phyloP scores from a whole-genome alignment of 1,140 invertebrate genomes.

The Oreohelix idahoensis region DNA sequence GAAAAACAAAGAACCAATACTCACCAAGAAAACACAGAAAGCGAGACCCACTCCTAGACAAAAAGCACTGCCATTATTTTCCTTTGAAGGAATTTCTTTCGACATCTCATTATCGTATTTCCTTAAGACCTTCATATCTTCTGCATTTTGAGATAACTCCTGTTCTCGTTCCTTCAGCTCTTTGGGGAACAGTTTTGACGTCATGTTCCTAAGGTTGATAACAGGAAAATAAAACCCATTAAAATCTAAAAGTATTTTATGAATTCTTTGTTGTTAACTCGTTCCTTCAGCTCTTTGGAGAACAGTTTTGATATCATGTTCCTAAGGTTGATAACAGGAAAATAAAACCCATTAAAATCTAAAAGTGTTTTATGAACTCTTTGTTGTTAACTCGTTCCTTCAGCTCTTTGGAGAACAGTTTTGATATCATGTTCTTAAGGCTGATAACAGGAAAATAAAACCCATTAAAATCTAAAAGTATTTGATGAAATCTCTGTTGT shows the following conservation, averaged over 20 bases:
- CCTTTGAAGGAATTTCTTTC: neutral
- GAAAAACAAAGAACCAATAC: neutral
- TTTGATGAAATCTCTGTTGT: no score
- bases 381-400: slow-evolving; percentile 9
- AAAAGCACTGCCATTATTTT: slow-evolving; percentile 51
- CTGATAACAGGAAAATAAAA: slow-evolving; percentile 7
- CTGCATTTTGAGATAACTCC: slow-evolving; percentile 40
- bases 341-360: neutral
- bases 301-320: slow-evolving; percentile 52
- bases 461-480: no score
- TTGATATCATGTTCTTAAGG: slow-evolving; percentile 54
- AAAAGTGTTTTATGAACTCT: neutral
- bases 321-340: slow-evolving; percentile 45
- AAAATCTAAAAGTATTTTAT: neutral
- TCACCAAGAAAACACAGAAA: slow-evolving; percentile 51
- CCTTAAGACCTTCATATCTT: slow-evolving; percentile 41
- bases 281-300: slow-evolving; percentile 38
- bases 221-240: neutral
- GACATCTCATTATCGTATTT: slow-evolving; percentile 47
- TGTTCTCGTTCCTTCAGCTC: slow-evolving; percentile 44
- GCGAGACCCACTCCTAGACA: slow-evolving; percentile 56
- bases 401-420: slow-evolving; percentile 46
- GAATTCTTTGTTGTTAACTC: no score
- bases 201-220: slow-evolving; percentile 51
- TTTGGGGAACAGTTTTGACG: slow-evolving; percentile 46